Evolutionary conservation across 2,113 vertebrate species (phyloP).

Genomic region (Heterocephalus glaber): DNA sequence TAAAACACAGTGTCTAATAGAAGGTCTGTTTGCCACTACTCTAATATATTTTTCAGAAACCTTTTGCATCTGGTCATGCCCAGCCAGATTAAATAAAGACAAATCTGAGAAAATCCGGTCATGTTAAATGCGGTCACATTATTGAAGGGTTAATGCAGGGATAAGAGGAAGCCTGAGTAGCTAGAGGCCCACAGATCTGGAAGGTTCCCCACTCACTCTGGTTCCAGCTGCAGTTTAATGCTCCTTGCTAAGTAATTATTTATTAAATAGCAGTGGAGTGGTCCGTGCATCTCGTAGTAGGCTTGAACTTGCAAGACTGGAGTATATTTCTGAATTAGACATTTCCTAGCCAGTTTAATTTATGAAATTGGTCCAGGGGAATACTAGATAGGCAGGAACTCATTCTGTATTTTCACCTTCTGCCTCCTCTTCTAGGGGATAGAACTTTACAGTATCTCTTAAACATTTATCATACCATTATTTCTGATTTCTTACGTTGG

Average conservation of each 20-base stretch:
- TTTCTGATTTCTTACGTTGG: background rate
- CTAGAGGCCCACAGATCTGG: background rate
- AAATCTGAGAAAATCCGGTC: background rate
- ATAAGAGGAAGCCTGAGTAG: background rate
- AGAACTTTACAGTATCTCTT: constrained; percentile 5
- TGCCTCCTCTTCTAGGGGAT: background rate
- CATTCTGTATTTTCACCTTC: background rate
- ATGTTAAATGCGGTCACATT: background rate
- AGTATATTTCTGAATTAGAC: background rate
- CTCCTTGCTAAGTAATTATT: background rate
- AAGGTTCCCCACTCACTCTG: background rate
- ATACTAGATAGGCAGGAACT: background rate
- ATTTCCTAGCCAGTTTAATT: background rate
- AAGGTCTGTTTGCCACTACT: background rate
- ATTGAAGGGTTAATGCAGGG: background rate
- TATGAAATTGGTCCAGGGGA: background rate
- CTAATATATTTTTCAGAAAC: constrained; percentile 11
- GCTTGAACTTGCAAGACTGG: background rate
- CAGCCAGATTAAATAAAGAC: background rate
- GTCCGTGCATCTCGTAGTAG: background rate
- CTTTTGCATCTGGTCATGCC: background rate
- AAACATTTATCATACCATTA: background rate
- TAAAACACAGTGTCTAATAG: background rate
- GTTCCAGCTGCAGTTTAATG: background rate
- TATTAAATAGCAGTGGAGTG: background rate